Base-by-base conservation (phyloP, 2,113 vertebrate genomes). In the Vulpes vulpes region DNA sequence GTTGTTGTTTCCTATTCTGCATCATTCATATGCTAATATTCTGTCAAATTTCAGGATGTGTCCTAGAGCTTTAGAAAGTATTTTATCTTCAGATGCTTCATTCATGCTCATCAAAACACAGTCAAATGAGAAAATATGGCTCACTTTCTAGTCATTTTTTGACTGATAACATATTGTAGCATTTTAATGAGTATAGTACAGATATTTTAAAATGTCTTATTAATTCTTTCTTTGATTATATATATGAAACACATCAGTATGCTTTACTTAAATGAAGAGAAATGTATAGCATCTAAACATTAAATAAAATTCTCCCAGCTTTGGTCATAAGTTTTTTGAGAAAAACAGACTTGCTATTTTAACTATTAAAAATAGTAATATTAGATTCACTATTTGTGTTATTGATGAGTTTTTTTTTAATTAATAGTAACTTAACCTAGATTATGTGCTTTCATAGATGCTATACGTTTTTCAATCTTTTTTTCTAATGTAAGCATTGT, bases 141-240 rank as follows among this genome's bases (percentile, higher is more conserved):
- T 97, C 38, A 11, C 76, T 81, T 85, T 96, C 17, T 62, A 91
- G 89, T 2, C 81, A 74, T 95, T 98, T 97, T 97, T 43, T 96
- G 53, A 97, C 82, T 35, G 9, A 0, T 89, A 78, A 80, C 6
- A 86, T 15, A 81, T 19, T 74, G 4, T 32, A 65, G 5, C 4
- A 78, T 87, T 90, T 90, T 80, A 93, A 93, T 59, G 79, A 92
- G 91, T 35, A 9, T 81, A 7, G 3, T 62, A 94, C 90, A 82
- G 9, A 25, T 97, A 94, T 96, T 98, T 97, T 95, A 64, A 98
- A 98, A 97, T 97, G 14, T 98, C 98, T 98, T 97, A 94, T 95
- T 57, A 96, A 82, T 96, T 98, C 43, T 62, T 55, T 95, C 69
- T 90, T 62, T 91, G 51, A 92, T 81, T 43, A 65, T 96, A 16